phyloP scores from a whole-genome alignment of 2,113 vertebrate genomes.

The Argyrosomus japonicus region DNA sequence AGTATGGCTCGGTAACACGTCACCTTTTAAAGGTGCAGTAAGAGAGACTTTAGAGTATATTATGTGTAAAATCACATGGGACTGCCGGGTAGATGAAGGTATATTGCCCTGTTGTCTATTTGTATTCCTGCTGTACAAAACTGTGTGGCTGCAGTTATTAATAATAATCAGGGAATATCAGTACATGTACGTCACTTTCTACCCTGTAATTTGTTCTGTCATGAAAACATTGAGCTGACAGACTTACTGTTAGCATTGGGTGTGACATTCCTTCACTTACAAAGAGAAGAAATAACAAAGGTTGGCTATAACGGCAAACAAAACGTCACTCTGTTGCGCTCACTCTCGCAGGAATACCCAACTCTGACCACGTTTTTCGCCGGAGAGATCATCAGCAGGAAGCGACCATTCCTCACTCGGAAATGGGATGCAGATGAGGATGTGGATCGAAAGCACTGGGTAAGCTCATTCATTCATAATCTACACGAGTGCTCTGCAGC shows the following conservation, averaged over 20 bases:
- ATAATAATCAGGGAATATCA: background rate
- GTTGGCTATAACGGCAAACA: background rate
- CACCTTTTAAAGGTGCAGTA: background rate
- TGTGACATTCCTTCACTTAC: background rate
- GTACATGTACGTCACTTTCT: background rate
- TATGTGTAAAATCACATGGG: background rate
- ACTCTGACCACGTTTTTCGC: slow-evolving; percentile 99
- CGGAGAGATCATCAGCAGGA: slow-evolving; percentile 98
- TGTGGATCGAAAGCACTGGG: slow-evolving; percentile 99
- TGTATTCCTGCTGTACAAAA: background rate
- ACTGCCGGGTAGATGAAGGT: background rate
- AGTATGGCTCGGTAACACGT: background rate
- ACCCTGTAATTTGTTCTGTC: background rate
- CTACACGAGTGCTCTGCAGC: background rate
- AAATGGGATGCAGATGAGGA: slow-evolving; percentile 99
- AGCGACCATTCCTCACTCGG: slow-evolving; percentile 95
- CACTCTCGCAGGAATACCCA: slow-evolving; percentile 90
- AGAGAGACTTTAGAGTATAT: background rate
- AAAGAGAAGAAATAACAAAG: slow-evolving; percentile 8
- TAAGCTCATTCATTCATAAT: slow-evolving; percentile 58
- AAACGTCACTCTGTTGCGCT: background rate
- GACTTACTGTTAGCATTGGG: background rate
- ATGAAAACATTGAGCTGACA: background rate
- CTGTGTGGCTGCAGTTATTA: background rate
- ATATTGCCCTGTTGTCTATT: background rate